Conservation (phyloP, 2,113 vertebrate genomes). For the Poeciliopsis retropinna region DNA sequence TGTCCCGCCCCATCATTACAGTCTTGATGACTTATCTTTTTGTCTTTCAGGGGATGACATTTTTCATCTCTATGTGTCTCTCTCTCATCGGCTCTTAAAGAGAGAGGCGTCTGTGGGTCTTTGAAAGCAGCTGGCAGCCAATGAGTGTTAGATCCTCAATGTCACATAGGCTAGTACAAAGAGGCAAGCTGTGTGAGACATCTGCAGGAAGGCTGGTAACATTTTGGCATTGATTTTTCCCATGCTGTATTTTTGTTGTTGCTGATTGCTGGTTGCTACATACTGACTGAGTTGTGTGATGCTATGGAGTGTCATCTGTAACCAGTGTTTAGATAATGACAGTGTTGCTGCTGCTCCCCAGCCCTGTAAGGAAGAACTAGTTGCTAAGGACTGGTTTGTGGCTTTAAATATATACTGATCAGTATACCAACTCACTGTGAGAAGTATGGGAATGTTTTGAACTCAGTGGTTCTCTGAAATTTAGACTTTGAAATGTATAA, state of each 20-base stretch:
- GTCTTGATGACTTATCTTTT: constrained; percentile 62
- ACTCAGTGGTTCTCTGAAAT: constrained; percentile 21
- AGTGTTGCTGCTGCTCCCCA: constrained; percentile 62
- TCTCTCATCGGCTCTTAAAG: constrained; percentile 48
- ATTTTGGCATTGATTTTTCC: constrained; percentile 54
- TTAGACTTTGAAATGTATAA: constrained; percentile 9
- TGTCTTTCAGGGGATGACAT: constrained; percentile 53
- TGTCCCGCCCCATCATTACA: constrained; percentile 59
- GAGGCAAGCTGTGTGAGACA: constrained; percentile 53
- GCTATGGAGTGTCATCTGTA: constrained; percentile 67
- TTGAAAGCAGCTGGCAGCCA: constrained; percentile 63
- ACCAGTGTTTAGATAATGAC: constrained; percentile 72
- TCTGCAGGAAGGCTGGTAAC: constrained; percentile 57
- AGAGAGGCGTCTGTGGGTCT: constrained; percentile 49
- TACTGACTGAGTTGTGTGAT: constrained; percentile 37
- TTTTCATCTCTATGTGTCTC: constrained; percentile 50
- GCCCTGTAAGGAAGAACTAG: constrained; percentile 37
- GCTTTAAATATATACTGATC: constrained; percentile 64
- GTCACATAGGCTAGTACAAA: constrained; percentile 55
- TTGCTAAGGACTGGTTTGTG: constrained; percentile 59
- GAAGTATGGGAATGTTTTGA: constrained; percentile 52
- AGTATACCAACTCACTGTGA: constrained; percentile 32
- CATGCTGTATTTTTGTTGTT: constrained; percentile 66
- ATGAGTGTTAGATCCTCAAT: constrained; percentile 43
- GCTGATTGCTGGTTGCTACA: constrained; percentile 71